Base-by-base conservation (phyloP, 1,140 invertebrate species). In the Rhyacophila brunnea region DNA sequence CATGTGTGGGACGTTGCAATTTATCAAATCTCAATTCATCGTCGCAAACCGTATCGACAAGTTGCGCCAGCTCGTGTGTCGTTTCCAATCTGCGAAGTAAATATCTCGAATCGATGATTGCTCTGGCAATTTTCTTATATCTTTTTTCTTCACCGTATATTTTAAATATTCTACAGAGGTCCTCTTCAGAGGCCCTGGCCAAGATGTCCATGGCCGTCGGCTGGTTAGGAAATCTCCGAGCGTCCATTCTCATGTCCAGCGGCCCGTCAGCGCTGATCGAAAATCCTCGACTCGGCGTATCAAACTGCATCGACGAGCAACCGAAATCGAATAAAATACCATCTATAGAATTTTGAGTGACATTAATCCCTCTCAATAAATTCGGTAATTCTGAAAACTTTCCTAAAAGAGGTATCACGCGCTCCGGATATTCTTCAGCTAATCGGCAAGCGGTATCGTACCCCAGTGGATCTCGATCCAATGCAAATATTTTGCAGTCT, bases 191-290 rank as follows among this genome's bases (percentile, higher is more conserved):
- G 0, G 89, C 83, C 55, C 82, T 80, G 6, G 90, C 88, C 35
- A 99, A 73, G 14, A 98, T 87, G 76, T 98, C 91, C 19, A 87
- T 86, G 35, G 91, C 95, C 20, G 90, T 94, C 11, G 90, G 84
- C 66, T 85, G 79, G 40, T 87, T 79, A 13, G 85, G 80, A 70
- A 79, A 86, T 66, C 88, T 81, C 20, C 81, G 74, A 1, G 87
- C 85, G 79, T 96, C 91, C 95, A 98, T 98, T 71, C 95, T 81
- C 95, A 98, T 98, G 70, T 98, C 96, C 44, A 99, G 79, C 6
- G 89, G 90, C 0, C 92, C 93, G 81, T 96, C 83, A 70, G 85
- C 83, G 43, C 84, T 88, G 0, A 96, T 65, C 10, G 90, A 86
- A 77, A 99, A 98, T 4, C 96, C 96, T 70, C 96, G 81, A 13